Evolutionary conservation across 2,888 invertebrate genomes (phyloP), one percentile per base, ranked within the genome.

Genomic region (Agonopterix heracliana): DNA sequence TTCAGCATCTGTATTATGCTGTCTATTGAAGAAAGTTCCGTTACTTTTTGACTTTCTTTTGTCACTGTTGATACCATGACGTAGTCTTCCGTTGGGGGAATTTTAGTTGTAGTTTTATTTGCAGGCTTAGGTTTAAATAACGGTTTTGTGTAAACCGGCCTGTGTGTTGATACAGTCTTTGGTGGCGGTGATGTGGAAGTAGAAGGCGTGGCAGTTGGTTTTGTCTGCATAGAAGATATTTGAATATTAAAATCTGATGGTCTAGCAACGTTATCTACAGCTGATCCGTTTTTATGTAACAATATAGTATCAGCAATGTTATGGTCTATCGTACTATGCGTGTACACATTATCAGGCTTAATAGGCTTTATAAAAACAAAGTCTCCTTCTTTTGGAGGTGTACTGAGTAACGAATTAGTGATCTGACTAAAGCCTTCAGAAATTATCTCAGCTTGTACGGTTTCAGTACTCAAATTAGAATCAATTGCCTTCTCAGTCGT

Each of bases 1-100:
- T 92, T 93, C 9, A 93, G 68, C 89, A 93, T 91, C 60, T 92
- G 89, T 50, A 93, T 89, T 4, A 93, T 93, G 45, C 92, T 90
- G 56, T 90, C 69, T 46, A 86, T 80, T 2, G 88, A 83, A 1
- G 86, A 89, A 8, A 89, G 65, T 48, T 86, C 85, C 9, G 80
- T 71, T 5, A 82, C 76, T 69, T 87, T 68, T 60, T 85, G 61
- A 54, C 75, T 52, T 60, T 87, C 88, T 63, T 90, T 90, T 2
- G 85, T 87, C 0, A 90, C 84, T 3, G 92, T 91, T 1, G 91
- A 90, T 2, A 92, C 85, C 53, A 89, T 75, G 1, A 92, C 80
- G 58, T 90, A 92, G 51, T 87, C 85, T 59, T 91, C 90, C 4
- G 87, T 85, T 1, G 79, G 54, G 3, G 84, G 81, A 54, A 65